Percentiles rank a stretch among this genome's conserved stretches.
These are phyloP conservation scores for Malachius bipustulatus DNA, from an alignment of 2,888 invertebrate genomes.

Conservation along the genomic window DNA sequence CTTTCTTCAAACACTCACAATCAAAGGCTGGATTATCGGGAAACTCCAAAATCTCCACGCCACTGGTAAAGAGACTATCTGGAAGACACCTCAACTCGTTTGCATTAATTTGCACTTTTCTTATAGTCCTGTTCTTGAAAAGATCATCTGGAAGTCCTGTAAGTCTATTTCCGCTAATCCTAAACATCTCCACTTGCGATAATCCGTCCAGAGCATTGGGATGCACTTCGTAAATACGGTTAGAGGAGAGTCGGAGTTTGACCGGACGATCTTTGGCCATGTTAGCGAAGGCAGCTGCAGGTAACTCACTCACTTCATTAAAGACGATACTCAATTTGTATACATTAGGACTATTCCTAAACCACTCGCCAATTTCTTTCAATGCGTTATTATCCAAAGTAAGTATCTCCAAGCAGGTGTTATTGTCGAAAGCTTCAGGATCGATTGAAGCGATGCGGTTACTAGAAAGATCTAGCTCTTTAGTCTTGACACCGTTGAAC, in stretches of 20 bases:
- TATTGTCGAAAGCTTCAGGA: conserved; percentile 26
- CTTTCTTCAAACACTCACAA: conserved; percentile 27
- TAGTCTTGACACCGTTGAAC: conserved; percentile 25
- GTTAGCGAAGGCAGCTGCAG: conserved; percentile 24
- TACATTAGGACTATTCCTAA: conserved; percentile 24
- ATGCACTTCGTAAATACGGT: conserved; percentile 24
- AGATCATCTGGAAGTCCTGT: conserved; percentile 19
- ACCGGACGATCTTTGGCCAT: conserved; percentile 22
- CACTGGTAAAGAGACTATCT: conserved; percentile 19
- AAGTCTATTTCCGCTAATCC: conserved; percentile 27
- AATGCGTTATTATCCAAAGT: conserved; percentile 26
- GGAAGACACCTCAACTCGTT: conserved; percentile 27
- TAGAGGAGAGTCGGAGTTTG: conserved; percentile 26
- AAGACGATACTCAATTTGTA: conserved; percentile 26
- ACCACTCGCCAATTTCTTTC: conserved; percentile 26
- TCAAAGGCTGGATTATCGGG: conserved; percentile 25
- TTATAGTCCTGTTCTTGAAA: conserved; percentile 24
- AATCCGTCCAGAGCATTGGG: conserved; percentile 22
- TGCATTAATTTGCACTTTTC: conserved; percentile 23
- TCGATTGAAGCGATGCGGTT: conserved; percentile 26
- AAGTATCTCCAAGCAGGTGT: conserved; percentile 26
- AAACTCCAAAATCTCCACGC: conserved; percentile 23
- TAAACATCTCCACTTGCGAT: conserved; percentile 20
- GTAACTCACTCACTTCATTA: conserved; percentile 24
- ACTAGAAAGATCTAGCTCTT: conserved; percentile 26